Evolutionary conservation across 2,113 vertebrate genomes (phyloP).

Genomic region (Entosphenus tridentatus): DNA sequence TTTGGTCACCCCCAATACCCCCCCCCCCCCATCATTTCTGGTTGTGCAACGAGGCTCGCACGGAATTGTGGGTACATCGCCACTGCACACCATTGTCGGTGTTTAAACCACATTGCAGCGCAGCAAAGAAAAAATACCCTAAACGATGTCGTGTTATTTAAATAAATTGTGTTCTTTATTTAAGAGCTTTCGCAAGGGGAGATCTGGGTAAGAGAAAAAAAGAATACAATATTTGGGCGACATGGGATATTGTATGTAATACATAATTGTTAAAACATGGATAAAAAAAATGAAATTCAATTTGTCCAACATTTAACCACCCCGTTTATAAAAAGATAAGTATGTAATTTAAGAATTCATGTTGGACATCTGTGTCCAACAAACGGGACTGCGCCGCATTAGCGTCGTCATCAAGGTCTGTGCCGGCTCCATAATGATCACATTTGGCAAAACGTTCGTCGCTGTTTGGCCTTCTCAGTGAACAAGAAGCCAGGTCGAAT

Average conservation of each 20-base stretch:
- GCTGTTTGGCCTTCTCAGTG: no score
- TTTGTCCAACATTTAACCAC: background rate
- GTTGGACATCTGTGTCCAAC: background rate
- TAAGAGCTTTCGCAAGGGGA: background rate
- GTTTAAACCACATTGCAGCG: background rate
- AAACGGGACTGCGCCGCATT: background rate
- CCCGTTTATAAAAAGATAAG: background rate
- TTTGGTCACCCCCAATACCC: background rate
- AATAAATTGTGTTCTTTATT: background rate
- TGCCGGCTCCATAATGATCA: background rate
- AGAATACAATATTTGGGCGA: background rate
- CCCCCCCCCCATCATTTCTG: no score
- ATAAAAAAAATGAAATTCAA: background rate
- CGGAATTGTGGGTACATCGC: slow-evolving; percentile 1
- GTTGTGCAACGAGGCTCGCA: background rate
- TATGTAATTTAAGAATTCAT: background rate
- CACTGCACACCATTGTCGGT: no score
- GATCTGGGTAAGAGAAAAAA: no score
- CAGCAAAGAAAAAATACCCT: background rate
- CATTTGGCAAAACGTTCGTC: background rate
- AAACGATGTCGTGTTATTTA: background rate
- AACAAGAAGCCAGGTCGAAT: no score
- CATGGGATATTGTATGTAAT: background rate
- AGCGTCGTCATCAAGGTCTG: background rate
- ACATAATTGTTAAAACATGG: background rate